Conservation (phyloP, 2,113 vertebrate species). For the Cebus imitator region DNA sequence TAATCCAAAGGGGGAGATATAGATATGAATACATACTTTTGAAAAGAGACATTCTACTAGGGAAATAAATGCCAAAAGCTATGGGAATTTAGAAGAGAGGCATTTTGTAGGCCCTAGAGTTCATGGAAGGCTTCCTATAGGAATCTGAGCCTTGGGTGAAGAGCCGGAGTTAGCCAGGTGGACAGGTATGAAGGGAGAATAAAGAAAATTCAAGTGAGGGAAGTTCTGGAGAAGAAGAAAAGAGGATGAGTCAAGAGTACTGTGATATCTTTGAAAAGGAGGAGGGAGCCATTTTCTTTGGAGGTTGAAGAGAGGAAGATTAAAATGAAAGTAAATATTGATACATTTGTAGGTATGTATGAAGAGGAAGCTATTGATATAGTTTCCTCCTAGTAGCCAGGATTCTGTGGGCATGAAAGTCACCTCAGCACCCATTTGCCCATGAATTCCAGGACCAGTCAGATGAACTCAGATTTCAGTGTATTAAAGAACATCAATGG, state of each 20-base stretch:
- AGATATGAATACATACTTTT: background rate
- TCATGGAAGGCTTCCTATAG: background rate
- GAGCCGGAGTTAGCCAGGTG: background rate
- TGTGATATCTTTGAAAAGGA: background rate
- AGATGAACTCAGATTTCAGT: background rate
- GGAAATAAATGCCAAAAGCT: background rate
- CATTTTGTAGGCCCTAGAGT: background rate
- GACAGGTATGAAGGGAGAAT: background rate
- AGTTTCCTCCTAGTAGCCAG: background rate
- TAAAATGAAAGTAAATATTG: background rate
- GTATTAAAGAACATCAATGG: background rate
- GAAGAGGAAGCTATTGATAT: background rate
- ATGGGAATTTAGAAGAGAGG: background rate
- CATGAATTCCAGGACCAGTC: background rate
- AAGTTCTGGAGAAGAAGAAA: background rate
- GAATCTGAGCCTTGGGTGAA: background rate
- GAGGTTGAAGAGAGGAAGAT: background rate
- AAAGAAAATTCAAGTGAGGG: background rate
- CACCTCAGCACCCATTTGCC: background rate
- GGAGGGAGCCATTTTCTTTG: background rate
- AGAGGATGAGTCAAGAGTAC: background rate
- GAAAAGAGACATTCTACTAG: background rate
- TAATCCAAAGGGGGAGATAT: background rate
- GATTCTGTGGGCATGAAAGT: background rate
- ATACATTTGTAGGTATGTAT: background rate